A percentile compares a stretch with the other conserved stretches of the same genome.
Evolutionary conservation across 53 echinoderm and acorn worm species (phyloP).

Genomic region (Astropecten irregularis): DNA sequence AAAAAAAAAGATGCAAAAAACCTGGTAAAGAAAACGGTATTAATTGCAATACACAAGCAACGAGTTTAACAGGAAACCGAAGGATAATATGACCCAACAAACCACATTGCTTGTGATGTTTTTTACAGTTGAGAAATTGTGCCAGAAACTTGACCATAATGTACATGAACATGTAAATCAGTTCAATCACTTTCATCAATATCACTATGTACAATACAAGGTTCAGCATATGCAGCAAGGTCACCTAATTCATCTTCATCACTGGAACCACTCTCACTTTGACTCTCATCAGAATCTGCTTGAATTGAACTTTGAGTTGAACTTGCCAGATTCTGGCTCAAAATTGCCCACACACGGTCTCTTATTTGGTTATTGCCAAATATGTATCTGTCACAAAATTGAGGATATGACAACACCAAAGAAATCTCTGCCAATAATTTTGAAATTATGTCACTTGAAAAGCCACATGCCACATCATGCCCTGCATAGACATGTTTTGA

Average conservation of each 20-base stretch:
- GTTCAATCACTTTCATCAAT: neutral
- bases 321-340: neutral
- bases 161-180: too few relatives aligned
- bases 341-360: neutral
- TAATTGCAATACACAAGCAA: too few relatives aligned
- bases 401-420: neutral
- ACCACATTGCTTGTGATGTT: too few relatives aligned
- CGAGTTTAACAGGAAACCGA: too few relatives aligned
- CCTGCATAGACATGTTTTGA: neutral
- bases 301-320: neutral
- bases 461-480: neutral
- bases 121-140: too few relatives aligned
- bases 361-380: neutral
- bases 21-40: too few relatives aligned
- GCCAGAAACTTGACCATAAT: too few relatives aligned
- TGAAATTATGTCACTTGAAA: neutral
- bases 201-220: neutral
- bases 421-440: neutral
- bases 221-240: neutral
- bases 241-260: neutral
- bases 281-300: neutral
- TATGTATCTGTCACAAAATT: constrained; percentile 13
- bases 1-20: too few relatives aligned
- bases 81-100: too few relatives aligned
- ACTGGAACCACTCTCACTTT: neutral